Evolutionary conservation across 2,888 invertebrate species (phyloP).

Genomic region (Syrphus vitripennis): DNA sequence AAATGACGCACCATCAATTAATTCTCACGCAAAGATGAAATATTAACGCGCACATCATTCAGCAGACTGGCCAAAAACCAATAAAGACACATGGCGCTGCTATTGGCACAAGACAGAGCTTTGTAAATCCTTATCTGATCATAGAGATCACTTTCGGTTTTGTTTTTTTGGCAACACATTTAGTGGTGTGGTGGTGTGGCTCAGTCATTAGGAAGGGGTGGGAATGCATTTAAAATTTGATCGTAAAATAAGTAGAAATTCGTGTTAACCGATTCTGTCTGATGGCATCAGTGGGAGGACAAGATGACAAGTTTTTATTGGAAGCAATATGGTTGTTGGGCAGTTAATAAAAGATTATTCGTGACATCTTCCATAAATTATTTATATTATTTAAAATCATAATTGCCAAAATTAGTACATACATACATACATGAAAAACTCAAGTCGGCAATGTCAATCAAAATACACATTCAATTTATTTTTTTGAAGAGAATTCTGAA

Average conservation of each 20-base stretch:
- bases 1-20: conserved; percentile 30
- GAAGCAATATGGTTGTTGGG: not conserved
- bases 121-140: not conserved
- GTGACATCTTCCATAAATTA: conserved; percentile 35
- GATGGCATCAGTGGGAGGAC: not conserved
- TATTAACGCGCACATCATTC: conserved; percentile 2
- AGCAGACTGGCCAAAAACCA: not conserved
- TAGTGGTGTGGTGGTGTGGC: not conserved
- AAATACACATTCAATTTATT: too few species aligned
- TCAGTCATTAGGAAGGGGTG: not conserved
- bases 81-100: not conserved
- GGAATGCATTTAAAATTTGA: not conserved
- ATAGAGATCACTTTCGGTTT: conserved; percentile 3
- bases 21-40: conserved; percentile 24
- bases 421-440: too few species aligned
- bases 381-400: too few species aligned
- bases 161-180: not conserved
- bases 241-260: conserved; percentile 46
- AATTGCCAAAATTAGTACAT: too few species aligned
- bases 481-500: too few species aligned
- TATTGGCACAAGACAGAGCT: not conserved
- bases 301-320: not conserved
- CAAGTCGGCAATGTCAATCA: too few species aligned
- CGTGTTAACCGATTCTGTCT: not conserved
- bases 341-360: not conserved